These are phyloP conservation scores for Drosophila tripunctata DNA, from an alignment of 2,888 invertebrate species.

Conservation along the genomic window DNA sequence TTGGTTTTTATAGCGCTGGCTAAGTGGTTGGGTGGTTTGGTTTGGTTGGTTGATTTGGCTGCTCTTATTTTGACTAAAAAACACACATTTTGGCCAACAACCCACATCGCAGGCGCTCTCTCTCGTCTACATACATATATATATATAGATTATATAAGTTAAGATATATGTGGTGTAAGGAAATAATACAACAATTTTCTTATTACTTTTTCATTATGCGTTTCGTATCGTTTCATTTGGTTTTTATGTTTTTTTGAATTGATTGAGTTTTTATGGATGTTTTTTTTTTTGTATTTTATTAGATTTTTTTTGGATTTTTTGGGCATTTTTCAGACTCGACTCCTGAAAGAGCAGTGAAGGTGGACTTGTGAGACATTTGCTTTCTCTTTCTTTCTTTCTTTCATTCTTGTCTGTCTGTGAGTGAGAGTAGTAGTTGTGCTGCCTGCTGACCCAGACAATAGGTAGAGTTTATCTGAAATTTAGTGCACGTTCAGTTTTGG, in stretches of 20 bases:
- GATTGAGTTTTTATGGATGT: constrained; percentile 30
- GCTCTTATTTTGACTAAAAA: constrained; percentile 46
- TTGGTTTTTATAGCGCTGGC: constrained; percentile 68
- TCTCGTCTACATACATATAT: constrained; percentile 52
- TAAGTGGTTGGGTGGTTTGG: constrained; percentile 61
- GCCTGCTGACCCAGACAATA: constrained; percentile 83
- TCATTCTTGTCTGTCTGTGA: constrained; percentile 77
- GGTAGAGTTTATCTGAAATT: constrained; percentile 84
- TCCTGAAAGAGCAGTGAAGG: constrained; percentile 71
- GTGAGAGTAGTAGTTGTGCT: constrained; percentile 71
- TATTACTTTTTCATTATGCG: constrained; percentile 69
- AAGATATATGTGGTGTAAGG: constrained; percentile 42
- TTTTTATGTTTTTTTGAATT: constrained; percentile 27
- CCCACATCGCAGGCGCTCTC: constrained; percentile 53
- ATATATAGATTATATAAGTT: constrained; percentile 51
- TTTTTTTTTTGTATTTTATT: constrained; percentile 11
- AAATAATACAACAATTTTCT: constrained; percentile 49
- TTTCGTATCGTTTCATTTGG: constrained; percentile 20
- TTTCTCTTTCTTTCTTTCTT: constrained; percentile 64
- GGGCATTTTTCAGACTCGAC: constrained; percentile 65
- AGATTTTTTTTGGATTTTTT: constrained; percentile 31
- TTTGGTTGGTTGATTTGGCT: constrained; percentile 56
- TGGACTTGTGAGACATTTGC: constrained; percentile 64
- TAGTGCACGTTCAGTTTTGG: constrained; percentile 83
- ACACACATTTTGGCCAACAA: constrained; percentile 38